Evolutionary conservation across 92 coral and sea anemone genomes (phyloP).

Genomic region (Zoanthus sansibaricus): DNA sequence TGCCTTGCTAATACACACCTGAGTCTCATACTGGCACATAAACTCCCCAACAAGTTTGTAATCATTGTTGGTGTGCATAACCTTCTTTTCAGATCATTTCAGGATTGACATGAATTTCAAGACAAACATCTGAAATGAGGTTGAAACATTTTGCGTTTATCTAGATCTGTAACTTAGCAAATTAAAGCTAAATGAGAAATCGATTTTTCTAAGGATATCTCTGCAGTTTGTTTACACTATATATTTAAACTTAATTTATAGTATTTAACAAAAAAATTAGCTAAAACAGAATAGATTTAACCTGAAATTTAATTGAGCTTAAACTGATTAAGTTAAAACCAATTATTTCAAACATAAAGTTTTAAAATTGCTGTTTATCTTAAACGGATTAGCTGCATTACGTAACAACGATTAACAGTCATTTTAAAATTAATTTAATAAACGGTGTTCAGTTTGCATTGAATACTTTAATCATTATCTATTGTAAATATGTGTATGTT

Average conservation of each 20-base stretch:
- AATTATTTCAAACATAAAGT: neutral
- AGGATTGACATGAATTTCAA: slow-evolving; percentile 62
- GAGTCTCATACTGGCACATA: too few relatives aligned
- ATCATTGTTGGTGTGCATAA: too few relatives aligned
- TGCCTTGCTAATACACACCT: too few relatives aligned
- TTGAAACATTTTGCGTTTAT: slow-evolving; percentile 15
- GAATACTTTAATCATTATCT: too few relatives aligned
- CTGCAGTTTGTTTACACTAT: neutral
- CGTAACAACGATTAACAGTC: too few relatives aligned
- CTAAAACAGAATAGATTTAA: neutral
- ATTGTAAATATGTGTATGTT: too few relatives aligned
- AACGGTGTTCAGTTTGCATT: too few relatives aligned
- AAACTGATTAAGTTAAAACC: neutral
- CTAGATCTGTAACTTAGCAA: neutral
- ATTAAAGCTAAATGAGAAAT: neutral
- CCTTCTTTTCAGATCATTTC: slow-evolving; percentile 73
- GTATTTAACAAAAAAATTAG: neutral
- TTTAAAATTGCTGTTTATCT: neutral
- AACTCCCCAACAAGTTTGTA: too few relatives aligned
- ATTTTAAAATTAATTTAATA: too few relatives aligned
- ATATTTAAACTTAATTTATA: neutral
- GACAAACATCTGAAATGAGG: slow-evolving; percentile 50
- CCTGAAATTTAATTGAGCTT: neutral
- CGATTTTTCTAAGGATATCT: neutral
- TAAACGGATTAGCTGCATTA: neutral